phyloP scores from a whole-genome alignment of 2,888 invertebrate genomes.

The Drosophila nigricruria region DNA sequence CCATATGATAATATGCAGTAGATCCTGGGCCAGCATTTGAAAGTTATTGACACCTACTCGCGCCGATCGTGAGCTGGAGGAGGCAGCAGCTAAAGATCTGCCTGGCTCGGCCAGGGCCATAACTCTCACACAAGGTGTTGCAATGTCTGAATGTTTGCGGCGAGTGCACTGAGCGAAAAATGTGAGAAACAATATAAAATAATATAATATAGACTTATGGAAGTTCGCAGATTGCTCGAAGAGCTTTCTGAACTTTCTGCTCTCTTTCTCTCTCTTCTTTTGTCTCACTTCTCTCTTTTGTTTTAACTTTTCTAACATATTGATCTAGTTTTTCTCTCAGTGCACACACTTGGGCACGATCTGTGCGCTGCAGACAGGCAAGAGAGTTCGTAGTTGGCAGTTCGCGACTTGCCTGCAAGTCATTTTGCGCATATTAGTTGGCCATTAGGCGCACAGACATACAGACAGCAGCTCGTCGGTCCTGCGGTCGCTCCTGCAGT shows the following conservation, averaged over 20 bases:
- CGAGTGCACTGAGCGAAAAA: conserved; percentile 13
- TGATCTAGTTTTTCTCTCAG: not conserved
- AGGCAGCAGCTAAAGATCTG: conserved; percentile 32
- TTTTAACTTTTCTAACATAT: not conserved
- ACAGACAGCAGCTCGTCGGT: conserved; percentile 47
- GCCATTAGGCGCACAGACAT: conserved; percentile 66
- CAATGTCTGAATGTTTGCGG: conserved; percentile 34
- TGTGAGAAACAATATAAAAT: too few species aligned
- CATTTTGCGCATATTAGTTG: conserved; percentile 77
- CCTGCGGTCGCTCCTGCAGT: conserved; percentile 13
- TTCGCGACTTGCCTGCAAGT: conserved; percentile 74
- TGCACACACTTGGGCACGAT: conserved; percentile 51
- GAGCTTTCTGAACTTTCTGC: too few species aligned
- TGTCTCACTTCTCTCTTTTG: not conserved
- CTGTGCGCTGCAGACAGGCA: conserved; percentile 21
- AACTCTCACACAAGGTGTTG: conserved; percentile 67
- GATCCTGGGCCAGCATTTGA: conserved; percentile 72
- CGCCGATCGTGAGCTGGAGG: conserved; percentile 60
- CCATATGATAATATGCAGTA: conserved; percentile 57
- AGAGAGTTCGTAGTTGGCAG: conserved; percentile 37
- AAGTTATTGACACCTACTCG: conserved; percentile 77
- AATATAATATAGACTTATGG: too few species aligned
- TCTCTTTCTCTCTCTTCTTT: too few species aligned
- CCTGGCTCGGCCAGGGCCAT: conserved; percentile 25
- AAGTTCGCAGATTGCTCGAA: too few species aligned